Evolutionary conservation across 2,113 vertebrate species (phyloP).

Genomic region (Struthidea cinerea): DNA sequence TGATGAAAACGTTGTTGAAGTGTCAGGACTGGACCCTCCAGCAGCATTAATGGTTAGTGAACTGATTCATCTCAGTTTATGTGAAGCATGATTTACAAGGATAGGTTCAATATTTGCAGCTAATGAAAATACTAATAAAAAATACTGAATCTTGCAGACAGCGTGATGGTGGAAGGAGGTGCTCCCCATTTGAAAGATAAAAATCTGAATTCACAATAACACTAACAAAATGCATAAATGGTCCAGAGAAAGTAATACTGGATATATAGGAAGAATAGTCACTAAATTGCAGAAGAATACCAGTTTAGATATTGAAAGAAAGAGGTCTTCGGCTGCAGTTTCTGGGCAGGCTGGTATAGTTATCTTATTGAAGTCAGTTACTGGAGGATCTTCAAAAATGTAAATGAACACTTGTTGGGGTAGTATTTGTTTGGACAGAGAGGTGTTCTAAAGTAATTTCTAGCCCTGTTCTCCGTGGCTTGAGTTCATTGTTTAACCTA

Average conservation of each 20-base stretch:
- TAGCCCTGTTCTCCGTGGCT: not conserved
- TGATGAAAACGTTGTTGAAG: constrained; percentile 84
- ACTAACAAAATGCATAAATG: not conserved
- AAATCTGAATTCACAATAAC: not conserved
- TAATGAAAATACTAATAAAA: not conserved
- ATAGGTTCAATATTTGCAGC: not conserved
- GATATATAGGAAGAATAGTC: not conserved
- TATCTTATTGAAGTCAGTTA: not conserved
- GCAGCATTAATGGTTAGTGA: constrained; percentile 82
- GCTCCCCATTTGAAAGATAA: not conserved
- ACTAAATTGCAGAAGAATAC: not conserved
- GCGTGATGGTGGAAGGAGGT: not conserved
- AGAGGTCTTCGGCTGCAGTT: not conserved
- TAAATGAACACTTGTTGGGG: not conserved
- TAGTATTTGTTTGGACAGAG: not conserved
- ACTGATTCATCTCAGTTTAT: not conserved
- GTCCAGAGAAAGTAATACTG: not conserved
- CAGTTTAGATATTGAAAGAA: not conserved
- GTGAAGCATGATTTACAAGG: not conserved
- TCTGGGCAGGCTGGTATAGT: not conserved
- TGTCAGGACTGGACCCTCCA: constrained; percentile 84
- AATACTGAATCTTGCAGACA: not conserved
- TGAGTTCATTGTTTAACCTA: not conserved
- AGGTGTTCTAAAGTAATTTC: not conserved
- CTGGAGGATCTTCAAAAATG: not conserved